Evolutionary conservation across 2,888 invertebrate genomes (phyloP).

Genomic region (Emmelina monodactyla): DNA sequence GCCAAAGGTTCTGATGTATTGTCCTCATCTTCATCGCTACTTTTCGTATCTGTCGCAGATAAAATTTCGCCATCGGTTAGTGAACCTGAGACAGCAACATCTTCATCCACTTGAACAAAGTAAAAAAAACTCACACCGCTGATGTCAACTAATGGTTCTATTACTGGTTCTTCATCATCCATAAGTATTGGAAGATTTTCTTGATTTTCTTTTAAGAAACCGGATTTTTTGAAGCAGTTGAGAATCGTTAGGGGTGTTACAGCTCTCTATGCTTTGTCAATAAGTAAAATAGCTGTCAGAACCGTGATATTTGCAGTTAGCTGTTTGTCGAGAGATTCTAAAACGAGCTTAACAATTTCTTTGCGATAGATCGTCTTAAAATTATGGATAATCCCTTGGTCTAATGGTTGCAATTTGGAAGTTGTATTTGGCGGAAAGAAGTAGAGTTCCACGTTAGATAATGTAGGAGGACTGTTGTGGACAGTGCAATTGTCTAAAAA

Average conservation of each 20-base stretch:
- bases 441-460: conserved; percentile 5
- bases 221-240: conserved; percentile 15
- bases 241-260: conserved; percentile 15
- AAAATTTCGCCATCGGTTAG: conserved; percentile 15
- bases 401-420: conserved; percentile 8
- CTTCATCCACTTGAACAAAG: conserved; percentile 18
- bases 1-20: conserved; percentile 16
- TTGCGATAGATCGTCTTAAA: conserved; percentile 4
- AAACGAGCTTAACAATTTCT: conserved; percentile 10
- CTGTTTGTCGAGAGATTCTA: conserved; percentile 14
- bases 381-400: too few species aligned
- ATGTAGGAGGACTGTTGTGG: conserved; percentile 2
- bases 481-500: conserved; percentile 7
- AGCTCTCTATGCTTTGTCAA: conserved; percentile 15
- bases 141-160: conserved; percentile 16
- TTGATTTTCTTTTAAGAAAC: conserved; percentile 7
- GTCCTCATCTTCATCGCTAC: conserved; percentile 14
- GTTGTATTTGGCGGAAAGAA: conserved; percentile 7
- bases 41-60: conserved; percentile 16
- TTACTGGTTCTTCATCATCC: conserved; percentile 16
- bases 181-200: conserved; percentile 13
- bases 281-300: conserved; percentile 14
- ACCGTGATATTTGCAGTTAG: conserved; percentile 15
- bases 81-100: conserved; percentile 18
- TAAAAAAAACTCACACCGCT: conserved; percentile 18